Evolutionary conservation across 2,888 invertebrate genomes (phyloP), one percentile per base, ranked within the genome.

Genomic region (Idaea straminata): DNA sequence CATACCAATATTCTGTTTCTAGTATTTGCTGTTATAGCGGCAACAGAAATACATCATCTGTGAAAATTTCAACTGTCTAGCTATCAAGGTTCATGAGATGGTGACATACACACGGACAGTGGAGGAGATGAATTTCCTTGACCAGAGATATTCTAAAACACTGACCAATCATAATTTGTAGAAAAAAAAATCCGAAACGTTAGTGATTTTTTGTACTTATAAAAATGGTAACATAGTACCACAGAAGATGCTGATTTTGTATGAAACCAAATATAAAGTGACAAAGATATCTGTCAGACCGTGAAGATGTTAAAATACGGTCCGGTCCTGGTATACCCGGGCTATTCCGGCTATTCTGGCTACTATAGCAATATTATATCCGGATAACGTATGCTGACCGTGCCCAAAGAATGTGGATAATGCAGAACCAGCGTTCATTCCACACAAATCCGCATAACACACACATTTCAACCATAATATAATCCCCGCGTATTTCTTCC

Each of bases 391-490:
- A 76, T 64, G 75, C 73, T 74, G 73, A 74, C 75, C 69, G 59
- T 34, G 13, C 47, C 72, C 69, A 69, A 70, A 70, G 69, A 72
- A 74, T 66, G 72, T 69, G 73, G 71, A 74, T 71, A 58, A 16
- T 15, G 15, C 15, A 16, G 58, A 4, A 16, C 58, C 58, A 58
- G 58, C 58, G 68, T 75, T 66, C 72, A 66, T 68, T 68, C 66
- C 66, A 63, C 68, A 72, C 68, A 74, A 71, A 71, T 79, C 74
- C 77, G 76, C 78, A 80, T 78, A 78, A 74, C 73, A 81, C 78
- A 77, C 77, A 77, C 77, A 75, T 76, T 81, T 77, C 75, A 75
- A 76, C 78, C 77, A 74, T 71, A 73, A 74, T 76, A 77, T 76
- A 74, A 76, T 77, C 71, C 74, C 57, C 69, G 70, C 75, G 74